Evolutionary conservation across 2,797 vertebrate genomes (phyloP), one percentile per base, ranked within the genome.

Genomic region (Onychomys torridus): DNA sequence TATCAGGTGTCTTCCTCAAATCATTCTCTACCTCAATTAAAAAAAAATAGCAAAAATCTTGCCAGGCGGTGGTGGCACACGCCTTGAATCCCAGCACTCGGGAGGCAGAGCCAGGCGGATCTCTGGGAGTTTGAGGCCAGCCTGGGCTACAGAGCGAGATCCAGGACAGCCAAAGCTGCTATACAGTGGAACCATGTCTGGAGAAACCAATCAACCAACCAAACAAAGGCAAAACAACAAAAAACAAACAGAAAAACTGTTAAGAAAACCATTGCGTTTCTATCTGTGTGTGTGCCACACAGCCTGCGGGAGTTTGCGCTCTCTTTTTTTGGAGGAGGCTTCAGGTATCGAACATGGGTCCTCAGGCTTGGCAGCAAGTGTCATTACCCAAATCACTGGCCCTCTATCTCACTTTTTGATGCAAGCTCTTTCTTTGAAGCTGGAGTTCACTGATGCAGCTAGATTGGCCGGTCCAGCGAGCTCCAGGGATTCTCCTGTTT

Each of bases 21-120:
- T 87, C n/a, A 17, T 25, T 52, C n/a, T 87, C n/a, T n/a, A 40
- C 67, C 27, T 73, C 34, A 46, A 13, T 84, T 84, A 46, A 65
- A 65, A 84, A 40, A 59, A 82, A 67, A 67, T 29, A 84, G 7
- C 32, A 34, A 10, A 69, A 71, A 9, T 21, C 19, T 23, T 40
- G 69, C n/a, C 19, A 2, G 63, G 10, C 3, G 12, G 63, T 65
- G 27, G 27, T 3, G 1, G n/a, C 0, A 9, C n/a, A 40, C 4
- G 21, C 37, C 21, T n/a, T 73, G 40, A 73, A 73, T 73, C 6
- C 16, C 34, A 69, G 12, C 67, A 19, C 67, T n/a, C 16, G 0
- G n/a, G 69, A 73, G 69, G 10, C 69, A 73, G 69, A 73, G 69
- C 4, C 69, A 73, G 69, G 19, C 10, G 0, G 69, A 37, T 40